Conservation (phyloP, 2,797 vertebrate genomes). For the Coregonus ussuriensis region DNA sequence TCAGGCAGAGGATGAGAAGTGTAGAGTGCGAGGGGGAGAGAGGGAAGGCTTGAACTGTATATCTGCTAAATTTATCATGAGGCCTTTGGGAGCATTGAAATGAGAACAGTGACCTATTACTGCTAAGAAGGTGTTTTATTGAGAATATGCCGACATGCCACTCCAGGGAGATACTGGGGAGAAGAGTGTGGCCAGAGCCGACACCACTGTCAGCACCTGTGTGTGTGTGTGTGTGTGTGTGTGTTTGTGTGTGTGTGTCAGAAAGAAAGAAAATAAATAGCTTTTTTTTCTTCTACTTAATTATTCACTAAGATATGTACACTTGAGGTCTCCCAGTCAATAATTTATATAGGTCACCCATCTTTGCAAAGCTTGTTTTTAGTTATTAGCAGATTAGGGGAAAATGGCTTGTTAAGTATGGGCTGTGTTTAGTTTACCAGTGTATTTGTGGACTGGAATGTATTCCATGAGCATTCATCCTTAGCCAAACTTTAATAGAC, state of each 20-base stretch:
- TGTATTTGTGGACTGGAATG: conserved; percentile 65
- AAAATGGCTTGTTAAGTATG: conserved; percentile 57
- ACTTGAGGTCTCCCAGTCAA: conserved; percentile 73
- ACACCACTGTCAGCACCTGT: conserved; percentile 61
- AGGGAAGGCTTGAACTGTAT: conserved; percentile 80
- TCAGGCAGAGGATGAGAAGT: conserved; percentile 65
- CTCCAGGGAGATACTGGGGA: conserved; percentile 76
- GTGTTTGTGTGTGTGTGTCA: conserved; percentile 44
- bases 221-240: conserved; percentile 49
- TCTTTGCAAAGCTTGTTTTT: conserved; percentile 60
- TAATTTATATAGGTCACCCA: conserved; percentile 74
- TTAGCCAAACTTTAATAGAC: conserved; percentile 61
- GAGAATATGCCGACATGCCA: conserved; percentile 79
- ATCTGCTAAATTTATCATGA: conserved; percentile 89
- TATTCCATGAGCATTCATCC: conserved; percentile 63
- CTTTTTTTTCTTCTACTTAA: conserved; percentile 61
- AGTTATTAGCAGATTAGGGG: conserved; percentile 70
- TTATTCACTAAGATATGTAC: conserved; percentile 73
- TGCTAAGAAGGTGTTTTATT: conserved; percentile 95
- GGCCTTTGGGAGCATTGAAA: conserved; percentile 90
- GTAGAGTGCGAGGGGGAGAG: conserved; percentile 68
- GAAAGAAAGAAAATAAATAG: conserved; percentile 62
- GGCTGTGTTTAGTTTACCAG: conserved; percentile 68
- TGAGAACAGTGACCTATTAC: conserved; percentile 90
- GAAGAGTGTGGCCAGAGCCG: conserved; percentile 60